A percentile compares a stretch with the other conserved stretches of the same genome.
phyloP scores from a whole-genome alignment of 2,888 invertebrate species.

The Rhogogaster chlorosoma region DNA sequence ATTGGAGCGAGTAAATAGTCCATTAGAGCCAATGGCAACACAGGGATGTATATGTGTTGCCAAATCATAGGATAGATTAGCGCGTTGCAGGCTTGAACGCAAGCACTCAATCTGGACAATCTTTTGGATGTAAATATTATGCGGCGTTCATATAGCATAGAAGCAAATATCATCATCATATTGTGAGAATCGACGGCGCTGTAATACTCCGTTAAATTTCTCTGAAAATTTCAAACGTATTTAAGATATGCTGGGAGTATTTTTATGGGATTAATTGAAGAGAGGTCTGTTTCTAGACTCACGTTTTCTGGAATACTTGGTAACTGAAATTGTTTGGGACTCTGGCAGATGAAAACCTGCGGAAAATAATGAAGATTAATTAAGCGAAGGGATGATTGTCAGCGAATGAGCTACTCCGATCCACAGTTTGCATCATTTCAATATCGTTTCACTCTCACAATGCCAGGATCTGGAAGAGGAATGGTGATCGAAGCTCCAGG shows the following conservation, averaged over 20 bases:
- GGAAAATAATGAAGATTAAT: conserved; percentile 71
- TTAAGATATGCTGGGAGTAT: neutral
- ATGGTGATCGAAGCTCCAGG: conserved; percentile 84
- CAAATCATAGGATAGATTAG: conserved; percentile 99
- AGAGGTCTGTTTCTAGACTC: conserved; percentile 77
- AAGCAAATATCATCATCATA: conserved; percentile 97
- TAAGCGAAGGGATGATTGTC: neutral
- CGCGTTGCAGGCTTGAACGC: conserved; percentile 95
- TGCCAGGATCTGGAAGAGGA: conserved; percentile 79
- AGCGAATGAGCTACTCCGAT: neutral
- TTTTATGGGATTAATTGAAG: neutral
- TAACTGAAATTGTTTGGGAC: conserved; percentile 89
- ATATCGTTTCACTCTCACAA: conserved; percentile 77
- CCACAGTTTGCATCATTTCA: neutral
- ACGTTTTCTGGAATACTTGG: conserved; percentile 98
- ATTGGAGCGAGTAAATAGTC: conserved; percentile 97
- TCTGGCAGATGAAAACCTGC: conserved; percentile 89
- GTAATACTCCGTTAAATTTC: conserved; percentile 98
- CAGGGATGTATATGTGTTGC: conserved; percentile 99
- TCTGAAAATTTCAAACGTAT: conserved; percentile 80
- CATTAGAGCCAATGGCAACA: conserved; percentile 92
- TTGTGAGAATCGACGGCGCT: conserved; percentile 97
- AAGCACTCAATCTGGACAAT: conserved; percentile 93
- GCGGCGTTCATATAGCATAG: conserved; percentile 95
- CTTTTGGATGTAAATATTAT: conserved; percentile 96